Conservation (phyloP, 2,113 vertebrate species). For the Aphelocoma coerulescens region DNA sequence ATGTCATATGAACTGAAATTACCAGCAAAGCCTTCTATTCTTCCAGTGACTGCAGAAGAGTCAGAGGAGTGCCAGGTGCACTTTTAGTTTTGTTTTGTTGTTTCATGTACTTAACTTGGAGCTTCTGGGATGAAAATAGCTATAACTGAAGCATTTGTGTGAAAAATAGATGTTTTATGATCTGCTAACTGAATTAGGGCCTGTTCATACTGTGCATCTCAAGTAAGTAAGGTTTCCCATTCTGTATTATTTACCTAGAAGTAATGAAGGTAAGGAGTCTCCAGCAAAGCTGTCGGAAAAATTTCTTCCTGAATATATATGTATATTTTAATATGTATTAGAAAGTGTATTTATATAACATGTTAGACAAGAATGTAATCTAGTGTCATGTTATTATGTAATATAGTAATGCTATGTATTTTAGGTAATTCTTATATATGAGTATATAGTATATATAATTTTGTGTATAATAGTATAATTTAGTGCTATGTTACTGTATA, state of each 20-base stretch:
- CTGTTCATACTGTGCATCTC: not conserved
- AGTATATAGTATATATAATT: not conserved
- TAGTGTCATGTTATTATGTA: too few relatives aligned
- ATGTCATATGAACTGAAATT: slow-evolving; percentile 99
- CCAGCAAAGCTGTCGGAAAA: not conserved
- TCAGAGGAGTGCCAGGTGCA: slow-evolving; percentile 87
- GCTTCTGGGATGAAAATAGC: not conserved
- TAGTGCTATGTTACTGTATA: not conserved
- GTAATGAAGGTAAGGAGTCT: not conserved
- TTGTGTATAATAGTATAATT: not conserved
- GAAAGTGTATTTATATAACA: not conserved
- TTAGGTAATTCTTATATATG: not conserved
- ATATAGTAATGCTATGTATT: not conserved
- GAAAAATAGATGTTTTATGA: not conserved
- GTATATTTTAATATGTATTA: not conserved
- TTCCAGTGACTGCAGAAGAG: slow-evolving; percentile 84
- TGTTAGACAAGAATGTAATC: not conserved
- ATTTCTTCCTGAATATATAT: not conserved
- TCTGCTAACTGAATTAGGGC: not conserved
- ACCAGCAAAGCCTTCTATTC: slow-evolving; percentile 85
- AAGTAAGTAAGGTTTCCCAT: not conserved
- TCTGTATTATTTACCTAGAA: not conserved
- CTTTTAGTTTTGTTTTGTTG: not conserved
- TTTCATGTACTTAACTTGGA: not conserved
- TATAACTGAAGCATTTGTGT: not conserved